Conservation (phyloP, 2,113 vertebrate species). For the Cnemophilus loriae region DNA sequence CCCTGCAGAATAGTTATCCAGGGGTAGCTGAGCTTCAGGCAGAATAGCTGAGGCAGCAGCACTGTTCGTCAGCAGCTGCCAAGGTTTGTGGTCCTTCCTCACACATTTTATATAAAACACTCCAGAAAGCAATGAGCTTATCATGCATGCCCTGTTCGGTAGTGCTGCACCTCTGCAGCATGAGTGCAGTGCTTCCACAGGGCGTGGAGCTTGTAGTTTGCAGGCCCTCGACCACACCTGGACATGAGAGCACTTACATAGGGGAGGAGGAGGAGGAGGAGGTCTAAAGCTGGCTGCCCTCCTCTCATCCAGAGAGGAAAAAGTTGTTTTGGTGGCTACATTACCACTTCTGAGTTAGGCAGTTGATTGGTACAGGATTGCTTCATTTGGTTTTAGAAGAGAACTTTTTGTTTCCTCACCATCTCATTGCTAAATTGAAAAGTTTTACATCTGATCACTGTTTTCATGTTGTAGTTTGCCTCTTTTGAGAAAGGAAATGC, state of each 20-base stretch:
- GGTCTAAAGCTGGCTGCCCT: not conserved
- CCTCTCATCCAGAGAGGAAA: not conserved
- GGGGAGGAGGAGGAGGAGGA: not conserved
- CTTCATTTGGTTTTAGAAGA: not conserved
- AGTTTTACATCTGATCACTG: not conserved
- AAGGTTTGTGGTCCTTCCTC: not conserved
- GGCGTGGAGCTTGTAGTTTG: not conserved
- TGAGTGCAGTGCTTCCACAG: not conserved
- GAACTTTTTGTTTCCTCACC: not conserved
- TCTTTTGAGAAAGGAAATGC: not conserved
- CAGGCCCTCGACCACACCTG: not conserved
- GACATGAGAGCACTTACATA: not conserved
- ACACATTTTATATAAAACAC: fast-evolving
- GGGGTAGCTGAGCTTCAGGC: not conserved
- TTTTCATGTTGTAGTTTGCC: not conserved
- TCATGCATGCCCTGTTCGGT: fast-evolving
- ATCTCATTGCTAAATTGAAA: not conserved
- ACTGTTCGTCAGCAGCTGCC: not conserved
- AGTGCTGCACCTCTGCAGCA: not conserved
- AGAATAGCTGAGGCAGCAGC: not conserved
- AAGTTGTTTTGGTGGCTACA: not conserved
- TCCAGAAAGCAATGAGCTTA: not conserved
- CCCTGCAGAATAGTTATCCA: fast-evolving
- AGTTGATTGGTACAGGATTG: not conserved
- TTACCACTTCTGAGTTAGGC: not conserved